Evolutionary conservation across 2,113 vertebrate species (phyloP).

Genomic region (Corythoichthys intestinalis): DNA sequence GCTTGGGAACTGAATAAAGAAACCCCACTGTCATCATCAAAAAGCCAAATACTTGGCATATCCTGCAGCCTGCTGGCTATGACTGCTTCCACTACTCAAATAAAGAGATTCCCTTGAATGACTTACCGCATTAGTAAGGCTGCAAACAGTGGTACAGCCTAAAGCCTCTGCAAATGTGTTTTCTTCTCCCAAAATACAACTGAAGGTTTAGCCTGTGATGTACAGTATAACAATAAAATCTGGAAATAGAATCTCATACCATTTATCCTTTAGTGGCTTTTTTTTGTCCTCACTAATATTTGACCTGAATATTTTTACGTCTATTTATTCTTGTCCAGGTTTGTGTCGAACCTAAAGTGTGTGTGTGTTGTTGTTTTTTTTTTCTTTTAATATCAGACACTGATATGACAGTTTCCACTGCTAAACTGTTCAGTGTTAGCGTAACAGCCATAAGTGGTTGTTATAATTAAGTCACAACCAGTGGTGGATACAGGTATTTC

Average conservation of each 20-base stretch:
- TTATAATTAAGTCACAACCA: background rate
- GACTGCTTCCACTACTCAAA: constrained; percentile 4
- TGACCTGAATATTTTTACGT: constrained; percentile 18
- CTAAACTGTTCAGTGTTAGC: background rate
- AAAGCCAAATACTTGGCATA: constrained; percentile 18
- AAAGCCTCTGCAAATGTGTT: constrained; percentile 18
- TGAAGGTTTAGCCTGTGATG: constrained; percentile 30
- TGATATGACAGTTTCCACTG: background rate
- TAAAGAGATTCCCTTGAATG: constrained; percentile 11
- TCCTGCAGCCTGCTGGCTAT: constrained; percentile 6
- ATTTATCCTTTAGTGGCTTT: constrained; percentile 13
- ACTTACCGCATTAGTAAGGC: constrained; percentile 16
- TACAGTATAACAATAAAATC: constrained; percentile 24
- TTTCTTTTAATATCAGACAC: background rate
- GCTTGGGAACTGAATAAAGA: constrained; percentile 8
- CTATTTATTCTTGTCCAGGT: constrained; percentile 1
- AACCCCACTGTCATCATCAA: constrained; percentile 1
- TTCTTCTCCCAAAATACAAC: constrained; percentile 32
- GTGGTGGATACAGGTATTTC: no score
- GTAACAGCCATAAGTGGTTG: background rate
- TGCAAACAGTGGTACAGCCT: constrained; percentile 29
- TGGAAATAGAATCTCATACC: constrained; percentile 13
- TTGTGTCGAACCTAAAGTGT: background rate
- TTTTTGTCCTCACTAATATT: constrained; percentile 4
- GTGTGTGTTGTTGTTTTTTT: background rate